These are phyloP conservation scores for Frankliniella intonsa DNA, from an alignment of 2,888 invertebrate genomes.

Conservation along the genomic window DNA sequence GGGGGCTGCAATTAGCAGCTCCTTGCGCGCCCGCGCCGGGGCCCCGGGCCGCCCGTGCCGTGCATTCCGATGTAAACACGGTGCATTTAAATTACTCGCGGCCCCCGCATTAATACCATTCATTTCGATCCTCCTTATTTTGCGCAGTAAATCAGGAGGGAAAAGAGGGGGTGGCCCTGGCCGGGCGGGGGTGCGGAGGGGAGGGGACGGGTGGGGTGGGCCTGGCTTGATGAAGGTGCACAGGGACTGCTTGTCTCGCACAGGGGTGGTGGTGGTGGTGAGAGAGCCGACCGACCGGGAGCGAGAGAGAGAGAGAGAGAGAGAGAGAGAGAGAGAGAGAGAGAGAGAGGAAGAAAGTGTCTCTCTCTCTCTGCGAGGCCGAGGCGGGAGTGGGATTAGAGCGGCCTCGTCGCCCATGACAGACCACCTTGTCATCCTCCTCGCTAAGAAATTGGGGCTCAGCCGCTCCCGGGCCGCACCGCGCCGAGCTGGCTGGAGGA, in stretches of 20 bases:
- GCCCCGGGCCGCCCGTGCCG: not conserved
- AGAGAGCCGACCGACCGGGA: not conserved
- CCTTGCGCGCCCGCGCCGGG: not conserved
- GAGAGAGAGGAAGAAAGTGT: not conserved
- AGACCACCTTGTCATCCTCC: not conserved
- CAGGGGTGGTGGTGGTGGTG: not conserved
- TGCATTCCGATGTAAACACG: not conserved
- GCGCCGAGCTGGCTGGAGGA: too few species aligned
- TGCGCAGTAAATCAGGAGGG: not conserved
- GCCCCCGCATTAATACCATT: not conserved
- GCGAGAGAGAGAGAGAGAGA: too few species aligned
- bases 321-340: not conserved
- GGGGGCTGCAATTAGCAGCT: not conserved
- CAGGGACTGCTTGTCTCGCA: not conserved
- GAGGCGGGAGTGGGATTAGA: not conserved
- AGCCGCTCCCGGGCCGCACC: too few species aligned
- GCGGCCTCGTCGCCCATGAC: not conserved
- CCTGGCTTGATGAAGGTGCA: conserved; percentile 18
- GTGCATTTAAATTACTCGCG: not conserved
- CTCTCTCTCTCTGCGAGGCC: not conserved
- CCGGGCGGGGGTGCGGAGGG: not conserved
- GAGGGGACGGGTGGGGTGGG: not conserved
- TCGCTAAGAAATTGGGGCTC: too few species aligned
- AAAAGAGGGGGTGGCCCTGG: not conserved
- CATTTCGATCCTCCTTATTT: not conserved